Evolutionary conservation across 64 coral and sea anemone genomes (phyloP).

Genomic region (Cladopsammia gracilis): DNA sequence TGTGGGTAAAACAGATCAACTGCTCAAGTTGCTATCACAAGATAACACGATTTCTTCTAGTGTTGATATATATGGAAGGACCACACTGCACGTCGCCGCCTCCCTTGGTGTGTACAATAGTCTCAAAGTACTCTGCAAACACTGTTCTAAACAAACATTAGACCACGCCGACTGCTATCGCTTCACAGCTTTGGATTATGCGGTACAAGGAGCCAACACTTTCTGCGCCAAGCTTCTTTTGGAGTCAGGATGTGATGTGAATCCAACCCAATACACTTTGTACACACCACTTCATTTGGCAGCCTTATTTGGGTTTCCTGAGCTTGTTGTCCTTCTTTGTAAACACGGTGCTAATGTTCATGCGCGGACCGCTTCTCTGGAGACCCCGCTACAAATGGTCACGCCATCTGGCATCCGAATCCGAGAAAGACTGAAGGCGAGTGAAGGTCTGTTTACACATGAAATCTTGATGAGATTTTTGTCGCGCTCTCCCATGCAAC

Average conservation of each 20-base stretch:
- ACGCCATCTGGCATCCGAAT: conserved; percentile 35
- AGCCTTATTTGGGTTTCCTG: conserved; percentile 56
- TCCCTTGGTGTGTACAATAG: conserved; percentile 40
- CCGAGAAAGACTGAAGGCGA: conserved; percentile 44
- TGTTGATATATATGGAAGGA: conserved; percentile 61
- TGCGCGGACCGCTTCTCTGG: background rate
- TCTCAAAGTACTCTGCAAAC: conserved; percentile 46
- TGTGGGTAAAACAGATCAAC: background rate
- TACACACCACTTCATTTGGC: conserved; percentile 70
- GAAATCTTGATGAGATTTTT: too few relatives aligned
- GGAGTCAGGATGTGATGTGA: conserved; percentile 28
- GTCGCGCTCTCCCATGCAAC: too few relatives aligned
- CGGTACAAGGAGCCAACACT: conserved; percentile 55
- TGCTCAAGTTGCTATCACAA: background rate
- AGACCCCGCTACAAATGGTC: conserved; percentile 68
- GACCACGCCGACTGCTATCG: conserved; percentile 63
- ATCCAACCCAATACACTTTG: background rate
- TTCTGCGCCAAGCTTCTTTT: conserved; percentile 56
- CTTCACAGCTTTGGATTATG: conserved; percentile 70
- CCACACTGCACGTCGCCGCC: conserved; percentile 54
- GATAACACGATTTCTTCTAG: background rate
- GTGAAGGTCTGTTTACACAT: too few relatives aligned
- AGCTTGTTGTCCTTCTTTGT: conserved; percentile 66
- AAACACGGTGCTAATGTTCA: conserved; percentile 64
- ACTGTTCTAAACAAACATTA: conserved; percentile 37